These are phyloP conservation scores for Gallinago nigripennis DNA, from an alignment of 2,797 vertebrate genomes.

Conservation along the genomic window DNA sequence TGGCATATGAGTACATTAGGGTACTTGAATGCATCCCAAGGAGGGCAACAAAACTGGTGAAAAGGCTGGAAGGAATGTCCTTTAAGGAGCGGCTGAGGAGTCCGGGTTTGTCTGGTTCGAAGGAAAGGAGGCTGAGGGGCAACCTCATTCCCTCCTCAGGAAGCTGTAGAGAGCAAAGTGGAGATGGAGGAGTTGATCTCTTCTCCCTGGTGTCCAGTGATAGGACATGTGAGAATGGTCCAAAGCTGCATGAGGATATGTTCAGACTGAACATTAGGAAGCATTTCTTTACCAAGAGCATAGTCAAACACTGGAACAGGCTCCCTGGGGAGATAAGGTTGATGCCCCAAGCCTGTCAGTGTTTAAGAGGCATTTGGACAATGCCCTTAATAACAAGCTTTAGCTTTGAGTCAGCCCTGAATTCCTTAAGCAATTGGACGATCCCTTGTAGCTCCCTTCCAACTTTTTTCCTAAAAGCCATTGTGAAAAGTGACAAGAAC, in stretches of 20 bases:
- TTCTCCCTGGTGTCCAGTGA: no score
- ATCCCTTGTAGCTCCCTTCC: neutral
- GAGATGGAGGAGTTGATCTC: neutral
- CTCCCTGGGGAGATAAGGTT: neutral
- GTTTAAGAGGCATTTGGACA: neutral
- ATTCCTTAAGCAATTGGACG: neutral
- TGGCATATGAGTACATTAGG: neutral
- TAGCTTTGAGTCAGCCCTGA: neutral
- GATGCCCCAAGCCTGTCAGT: no score
- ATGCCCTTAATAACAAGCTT: neutral
- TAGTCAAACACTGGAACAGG: neutral
- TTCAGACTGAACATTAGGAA: neutral
- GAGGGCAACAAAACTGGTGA: neutral
- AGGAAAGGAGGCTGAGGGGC: neutral
- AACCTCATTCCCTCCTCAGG: neutral
- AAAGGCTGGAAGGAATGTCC: neutral
- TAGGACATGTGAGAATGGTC: accelerated
- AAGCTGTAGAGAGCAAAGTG: neutral
- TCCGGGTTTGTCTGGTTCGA: neutral
- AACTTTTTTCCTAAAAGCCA: neutral
- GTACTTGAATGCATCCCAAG: neutral
- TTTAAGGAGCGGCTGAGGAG: accelerated
- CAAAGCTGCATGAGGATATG: neutral
- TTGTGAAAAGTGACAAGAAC: neutral
- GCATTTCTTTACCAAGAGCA: accelerated